Conservation (phyloP, 1,140 invertebrate genomes). For the Dendroctonus valens region DNA sequence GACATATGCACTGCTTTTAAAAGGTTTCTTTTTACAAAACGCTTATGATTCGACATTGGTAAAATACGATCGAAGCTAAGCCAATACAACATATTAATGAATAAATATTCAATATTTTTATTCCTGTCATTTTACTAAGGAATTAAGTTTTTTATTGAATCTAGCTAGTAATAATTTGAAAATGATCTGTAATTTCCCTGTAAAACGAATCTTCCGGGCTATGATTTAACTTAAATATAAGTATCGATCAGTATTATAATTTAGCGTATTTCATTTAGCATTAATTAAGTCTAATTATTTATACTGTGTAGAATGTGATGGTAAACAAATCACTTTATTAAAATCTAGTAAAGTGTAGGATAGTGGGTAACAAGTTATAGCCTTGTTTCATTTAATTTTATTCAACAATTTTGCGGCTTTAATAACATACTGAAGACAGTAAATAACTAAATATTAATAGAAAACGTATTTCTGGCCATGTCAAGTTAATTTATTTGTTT, state of each 20-base stretch:
- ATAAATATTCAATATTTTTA: neutral
- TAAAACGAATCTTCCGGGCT: constrained; percentile 7
- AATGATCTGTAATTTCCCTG: constrained; percentile 12
- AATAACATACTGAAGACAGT: neutral
- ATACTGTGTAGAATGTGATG: too few relatives aligned
- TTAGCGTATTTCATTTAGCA: constrained; percentile 22
- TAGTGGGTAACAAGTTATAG: too few relatives aligned
- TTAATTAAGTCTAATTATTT: too few relatives aligned
- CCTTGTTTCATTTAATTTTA: neutral
- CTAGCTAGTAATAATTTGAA: neutral
- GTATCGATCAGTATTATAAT: constrained; percentile 32
- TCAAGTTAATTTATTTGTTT: too few relatives aligned
- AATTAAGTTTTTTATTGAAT: neutral
- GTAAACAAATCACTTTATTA: too few relatives aligned
- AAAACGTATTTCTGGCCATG: too few relatives aligned
- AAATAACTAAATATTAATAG: too few relatives aligned
- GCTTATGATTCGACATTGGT: too few relatives aligned
- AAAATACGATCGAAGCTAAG: too few relatives aligned
- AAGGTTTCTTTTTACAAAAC: too few relatives aligned
- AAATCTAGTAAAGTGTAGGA: too few relatives aligned
- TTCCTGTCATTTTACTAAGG: neutral
- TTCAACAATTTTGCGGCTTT: neutral
- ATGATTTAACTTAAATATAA: constrained; percentile 21
- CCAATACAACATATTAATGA: neutral
- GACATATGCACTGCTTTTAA: too few relatives aligned